Evolutionary conservation across 2,797 vertebrate genomes (phyloP), one percentile per base, ranked within the genome.

Genomic region (Melanotaenia boesemani): DNA sequence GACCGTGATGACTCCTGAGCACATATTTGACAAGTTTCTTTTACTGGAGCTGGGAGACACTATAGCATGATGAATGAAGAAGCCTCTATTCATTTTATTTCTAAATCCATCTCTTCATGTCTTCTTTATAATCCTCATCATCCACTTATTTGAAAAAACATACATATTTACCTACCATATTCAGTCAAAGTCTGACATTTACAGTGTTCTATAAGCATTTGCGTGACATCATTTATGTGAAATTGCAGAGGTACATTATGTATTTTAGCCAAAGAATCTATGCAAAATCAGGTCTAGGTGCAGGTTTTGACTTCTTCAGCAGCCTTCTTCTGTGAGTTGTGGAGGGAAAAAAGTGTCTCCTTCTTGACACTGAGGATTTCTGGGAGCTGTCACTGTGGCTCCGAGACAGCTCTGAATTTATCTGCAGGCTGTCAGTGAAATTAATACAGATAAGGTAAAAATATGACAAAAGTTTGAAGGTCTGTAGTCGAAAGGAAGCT

Each of bases 381-480:
- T 10, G 67, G 78, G 83, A 91, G 88, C 87, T 91, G 90, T 93
- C 92, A 89, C 67, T 85, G 83, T 81, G 81, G 85, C 90, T 74
- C 72, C 68, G 77, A 93, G 89, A 91, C 89, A 82, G 90, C 86
- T 90, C 85, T 75, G 90, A 89, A 93, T 94, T 92, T 93, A 93
- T 94, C 92, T 91, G 89, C 87, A 74, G 89, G 90, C 89, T 92
- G 91, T 91, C 92, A 86, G 91, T 86, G 89, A 92, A 94, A 94
- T 94, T 94, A 94, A 89, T 83, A 88, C 85, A 93, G 91, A 94
- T 94, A 92, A 94, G 90, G 74, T 85, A 81, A 81, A 88, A 90
- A 91, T 82, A 89, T 91, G 88, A 91, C 87, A 91, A 91, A 91
- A 91, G 85, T 92, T 91, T 80, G 72, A 84, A 90, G 89, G 88